Evolutionary conservation across 2,113 vertebrate species (phyloP).

Genomic region (Pangasianodon gigas): DNA sequence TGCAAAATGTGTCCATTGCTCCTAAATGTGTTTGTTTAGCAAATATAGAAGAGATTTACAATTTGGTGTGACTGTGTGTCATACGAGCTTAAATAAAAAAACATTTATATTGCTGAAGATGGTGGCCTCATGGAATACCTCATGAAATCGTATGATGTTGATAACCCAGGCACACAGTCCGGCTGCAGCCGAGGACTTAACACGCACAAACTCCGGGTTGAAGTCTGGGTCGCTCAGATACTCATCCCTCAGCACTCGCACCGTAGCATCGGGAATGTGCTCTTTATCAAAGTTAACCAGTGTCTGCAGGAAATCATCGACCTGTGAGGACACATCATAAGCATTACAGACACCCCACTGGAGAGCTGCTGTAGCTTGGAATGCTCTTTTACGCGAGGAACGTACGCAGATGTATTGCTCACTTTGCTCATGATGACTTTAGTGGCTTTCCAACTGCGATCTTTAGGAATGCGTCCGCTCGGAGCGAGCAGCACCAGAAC

Average conservation of each 20-base stretch:
- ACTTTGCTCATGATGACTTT: conserved; percentile 76
- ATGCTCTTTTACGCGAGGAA: background rate
- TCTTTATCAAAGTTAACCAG: conserved; percentile 79
- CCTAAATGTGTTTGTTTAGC: background rate
- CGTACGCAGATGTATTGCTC: background rate
- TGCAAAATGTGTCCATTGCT: background rate
- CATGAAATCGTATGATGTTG: conserved; percentile 76
- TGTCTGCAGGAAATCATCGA: conserved; percentile 75
- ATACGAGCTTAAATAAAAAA: background rate
- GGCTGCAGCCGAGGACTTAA: conserved; percentile 75
- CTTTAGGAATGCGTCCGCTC: conserved; percentile 69
- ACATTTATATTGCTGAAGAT: background rate
- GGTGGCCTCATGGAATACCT: conserved; percentile 56
- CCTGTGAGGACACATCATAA: conserved; percentile 57
- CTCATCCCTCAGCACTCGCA: conserved; percentile 73
- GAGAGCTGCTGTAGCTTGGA: background rate
- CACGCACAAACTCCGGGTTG: conserved; percentile 77
- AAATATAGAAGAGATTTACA: background rate
- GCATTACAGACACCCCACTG: conserved; percentile 21
- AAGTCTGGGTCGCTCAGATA: conserved; percentile 77
- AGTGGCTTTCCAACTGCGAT: conserved; percentile 76
- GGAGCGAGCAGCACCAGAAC: conserved; percentile 70
- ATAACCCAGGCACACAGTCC: conserved; percentile 75
- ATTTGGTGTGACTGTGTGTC: background rate
- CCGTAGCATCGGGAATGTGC: conserved; percentile 69